These are phyloP conservation scores for Drosophila setifemur DNA, from an alignment of 1,140 invertebrate species.

Conservation along the genomic window DNA sequence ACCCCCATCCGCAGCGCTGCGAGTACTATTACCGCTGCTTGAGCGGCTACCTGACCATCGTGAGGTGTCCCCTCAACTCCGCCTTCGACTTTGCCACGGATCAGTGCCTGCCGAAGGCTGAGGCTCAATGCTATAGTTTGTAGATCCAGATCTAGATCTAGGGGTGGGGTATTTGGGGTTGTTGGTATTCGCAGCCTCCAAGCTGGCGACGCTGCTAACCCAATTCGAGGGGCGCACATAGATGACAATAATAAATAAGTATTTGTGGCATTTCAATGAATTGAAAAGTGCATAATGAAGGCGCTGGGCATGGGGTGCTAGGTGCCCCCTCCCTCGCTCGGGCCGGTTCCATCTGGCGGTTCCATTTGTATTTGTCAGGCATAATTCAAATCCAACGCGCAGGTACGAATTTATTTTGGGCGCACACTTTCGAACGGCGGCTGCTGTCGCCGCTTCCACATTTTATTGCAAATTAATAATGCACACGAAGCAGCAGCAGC, in stretches of 20 bases:
- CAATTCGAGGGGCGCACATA: slow-evolving; percentile 36
- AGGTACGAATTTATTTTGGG: slow-evolving; percentile 71
- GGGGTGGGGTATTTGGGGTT: not conserved
- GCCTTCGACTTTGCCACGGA: slow-evolving; percentile 55
- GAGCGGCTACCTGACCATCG: slow-evolving; percentile 63
- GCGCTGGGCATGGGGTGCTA: slow-evolving; percentile 22
- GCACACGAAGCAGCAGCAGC: slow-evolving; percentile 48
- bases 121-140: slow-evolving; percentile 46
- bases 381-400: slow-evolving; percentile 72
- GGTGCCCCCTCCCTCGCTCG: not conserved
- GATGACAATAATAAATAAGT: slow-evolving; percentile 80
- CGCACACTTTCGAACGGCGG: slow-evolving; percentile 17
- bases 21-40: slow-evolving; percentile 72
- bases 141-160: slow-evolving; percentile 4
- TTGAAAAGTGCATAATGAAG: slow-evolving; percentile 53
- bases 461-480: slow-evolving; percentile 81
- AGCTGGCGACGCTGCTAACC: slow-evolving; percentile 36
- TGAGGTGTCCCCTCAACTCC: slow-evolving; percentile 62
- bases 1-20: slow-evolving; percentile 62
- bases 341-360: slow-evolving; percentile 60
- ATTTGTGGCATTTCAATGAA: slow-evolving; percentile 76
- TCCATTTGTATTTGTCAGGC: slow-evolving; percentile 80
- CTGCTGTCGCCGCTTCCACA: slow-evolving; percentile 60
- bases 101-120: slow-evolving; percentile 47
- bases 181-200: slow-evolving; percentile 11